Conservation (phyloP, 2,113 vertebrate genomes). For the Petromus typicus region DNA sequence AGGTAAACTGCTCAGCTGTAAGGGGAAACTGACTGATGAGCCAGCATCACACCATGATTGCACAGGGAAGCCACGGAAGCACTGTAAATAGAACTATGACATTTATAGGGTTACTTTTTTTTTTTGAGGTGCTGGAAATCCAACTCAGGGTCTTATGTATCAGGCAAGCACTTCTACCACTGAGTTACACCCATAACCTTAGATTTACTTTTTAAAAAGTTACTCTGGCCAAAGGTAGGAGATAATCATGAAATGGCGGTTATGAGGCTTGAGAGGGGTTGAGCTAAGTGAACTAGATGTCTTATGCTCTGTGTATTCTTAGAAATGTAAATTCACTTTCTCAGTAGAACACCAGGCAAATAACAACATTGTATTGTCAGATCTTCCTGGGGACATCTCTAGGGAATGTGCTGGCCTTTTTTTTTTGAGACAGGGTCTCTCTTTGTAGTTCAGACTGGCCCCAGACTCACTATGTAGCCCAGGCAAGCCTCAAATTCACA, state of each 20-base stretch:
- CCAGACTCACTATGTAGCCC: too few species aligned
- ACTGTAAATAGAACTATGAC: not conserved
- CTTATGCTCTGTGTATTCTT: slow-evolving; percentile 3
- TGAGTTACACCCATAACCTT: not conserved
- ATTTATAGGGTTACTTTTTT: slow-evolving; percentile 16
- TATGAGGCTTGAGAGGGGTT: not conserved
- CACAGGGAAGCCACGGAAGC: not conserved
- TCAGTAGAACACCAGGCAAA: not conserved
- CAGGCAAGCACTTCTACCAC: not conserved
- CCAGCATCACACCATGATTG: not conserved
- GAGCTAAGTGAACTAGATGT: slow-evolving; percentile 5
- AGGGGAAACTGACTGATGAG: not conserved
- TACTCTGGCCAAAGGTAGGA: not conserved
- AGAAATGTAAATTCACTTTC: not conserved
- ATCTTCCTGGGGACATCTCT: not conserved
- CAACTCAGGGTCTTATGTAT: not conserved
- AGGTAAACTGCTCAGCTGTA: not conserved
- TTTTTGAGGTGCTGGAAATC: not conserved
- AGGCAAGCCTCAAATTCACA: too few species aligned
- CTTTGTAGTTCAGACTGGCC: too few species aligned
- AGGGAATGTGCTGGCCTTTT: not conserved
- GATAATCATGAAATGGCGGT: not conserved
- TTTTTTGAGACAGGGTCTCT: too few species aligned
- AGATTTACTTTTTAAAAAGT: not conserved
- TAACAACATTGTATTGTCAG: not conserved